Evolutionary conservation across 2,797 vertebrate species (phyloP).

Genomic region (Lerista edwardsae): DNA sequence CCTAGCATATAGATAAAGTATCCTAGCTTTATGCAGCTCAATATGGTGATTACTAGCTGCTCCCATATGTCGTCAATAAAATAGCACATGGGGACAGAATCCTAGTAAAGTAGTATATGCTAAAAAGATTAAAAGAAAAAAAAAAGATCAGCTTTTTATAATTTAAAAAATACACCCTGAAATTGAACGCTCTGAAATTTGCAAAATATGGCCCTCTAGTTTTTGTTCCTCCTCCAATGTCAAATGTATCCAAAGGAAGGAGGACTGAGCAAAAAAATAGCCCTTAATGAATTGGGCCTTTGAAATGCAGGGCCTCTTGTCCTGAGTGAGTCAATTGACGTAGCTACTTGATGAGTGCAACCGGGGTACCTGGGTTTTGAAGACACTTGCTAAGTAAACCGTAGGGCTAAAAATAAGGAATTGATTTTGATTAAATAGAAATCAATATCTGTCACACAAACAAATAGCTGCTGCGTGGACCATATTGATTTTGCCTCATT

Average conservation of each 20-base stretch:
- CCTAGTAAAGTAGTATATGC: background rate
- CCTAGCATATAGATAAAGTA: too few relatives aligned
- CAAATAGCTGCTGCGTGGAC: slow-evolving; percentile 23
- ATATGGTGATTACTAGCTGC: background rate
- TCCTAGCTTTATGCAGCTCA: too few relatives aligned
- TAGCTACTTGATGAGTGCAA: slow-evolving; percentile 35
- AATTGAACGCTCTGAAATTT: too few relatives aligned
- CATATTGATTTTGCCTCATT: slow-evolving; percentile 51
- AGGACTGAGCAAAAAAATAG: background rate
- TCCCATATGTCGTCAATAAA: background rate
- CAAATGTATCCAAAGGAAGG: background rate
- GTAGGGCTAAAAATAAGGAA: slow-evolving; percentile 42
- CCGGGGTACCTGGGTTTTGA: slow-evolving; percentile 29
- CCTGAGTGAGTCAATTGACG: slow-evolving; percentile 45
- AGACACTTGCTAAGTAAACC: slow-evolving; percentile 28
- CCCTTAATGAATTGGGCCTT: background rate
- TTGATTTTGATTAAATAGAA: slow-evolving; percentile 56
- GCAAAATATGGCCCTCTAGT: background rate
- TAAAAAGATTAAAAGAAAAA: background rate
- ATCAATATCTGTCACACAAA: slow-evolving; percentile 43
- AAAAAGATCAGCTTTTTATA: background rate
- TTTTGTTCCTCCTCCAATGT: too few relatives aligned
- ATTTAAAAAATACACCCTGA: background rate
- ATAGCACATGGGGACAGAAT: too few relatives aligned
- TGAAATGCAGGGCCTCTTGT: background rate